Percentiles rank a stretch among this genome's conserved stretches.
phyloP scores from a whole-genome alignment of 2,113 vertebrate species.

The Dendrocopos noguchii region DNA sequence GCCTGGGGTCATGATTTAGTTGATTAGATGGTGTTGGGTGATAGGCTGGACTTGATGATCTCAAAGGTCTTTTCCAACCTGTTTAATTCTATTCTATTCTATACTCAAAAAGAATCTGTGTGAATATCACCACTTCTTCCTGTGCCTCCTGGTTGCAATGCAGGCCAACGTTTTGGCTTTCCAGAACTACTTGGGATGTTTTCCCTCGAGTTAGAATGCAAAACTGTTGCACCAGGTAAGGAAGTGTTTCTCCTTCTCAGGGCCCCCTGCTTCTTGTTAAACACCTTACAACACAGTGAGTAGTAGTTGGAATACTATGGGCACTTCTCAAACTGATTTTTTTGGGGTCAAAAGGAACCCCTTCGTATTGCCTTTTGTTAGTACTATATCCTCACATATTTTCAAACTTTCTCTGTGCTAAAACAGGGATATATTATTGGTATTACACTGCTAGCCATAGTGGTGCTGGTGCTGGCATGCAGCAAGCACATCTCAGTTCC shows the following conservation, averaged over 20 bases:
- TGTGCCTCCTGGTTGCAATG: not conserved
- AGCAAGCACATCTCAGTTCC: not conserved
- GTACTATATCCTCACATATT: not conserved
- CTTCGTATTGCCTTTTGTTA: not conserved
- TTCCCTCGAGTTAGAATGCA: not conserved
- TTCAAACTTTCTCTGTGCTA: not conserved
- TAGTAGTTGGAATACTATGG: not conserved
- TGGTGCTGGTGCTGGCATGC: not conserved
- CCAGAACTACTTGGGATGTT: not conserved
- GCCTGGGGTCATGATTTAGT: too few relatives aligned
- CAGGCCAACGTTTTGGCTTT: not conserved
- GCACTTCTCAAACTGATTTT: not conserved
- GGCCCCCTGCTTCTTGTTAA: not conserved
- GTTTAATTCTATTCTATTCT: too few relatives aligned
- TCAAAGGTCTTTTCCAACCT: too few relatives aligned
- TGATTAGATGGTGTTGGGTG: too few relatives aligned
- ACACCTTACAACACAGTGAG: not conserved
- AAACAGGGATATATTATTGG: not conserved
- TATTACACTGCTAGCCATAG: not conserved
- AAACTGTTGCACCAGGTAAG: not conserved
- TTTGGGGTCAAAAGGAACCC: not conserved
- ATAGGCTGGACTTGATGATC: too few relatives aligned
- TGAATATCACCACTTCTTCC: not conserved
- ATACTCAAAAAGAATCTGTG: not conserved
- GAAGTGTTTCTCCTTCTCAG: not conserved